A percentile compares a stretch with the other conserved stretches of the same genome.
These are phyloP conservation scores for Gymnorhina tibicen DNA, from an alignment of 2,113 vertebrate genomes.

Conservation along the genomic window DNA sequence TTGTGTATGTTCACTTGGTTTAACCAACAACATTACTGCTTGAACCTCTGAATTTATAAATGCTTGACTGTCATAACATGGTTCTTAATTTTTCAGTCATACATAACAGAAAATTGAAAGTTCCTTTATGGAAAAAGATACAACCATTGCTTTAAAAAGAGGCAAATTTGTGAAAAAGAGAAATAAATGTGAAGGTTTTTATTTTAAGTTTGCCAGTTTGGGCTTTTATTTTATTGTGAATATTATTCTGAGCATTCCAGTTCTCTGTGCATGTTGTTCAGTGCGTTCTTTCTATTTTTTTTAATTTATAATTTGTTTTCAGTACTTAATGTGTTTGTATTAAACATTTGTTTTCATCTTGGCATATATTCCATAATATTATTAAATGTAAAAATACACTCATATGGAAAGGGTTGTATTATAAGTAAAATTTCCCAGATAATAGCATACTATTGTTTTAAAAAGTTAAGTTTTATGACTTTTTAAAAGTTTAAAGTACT, in stretches of 20 bases:
- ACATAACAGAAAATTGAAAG: not conserved
- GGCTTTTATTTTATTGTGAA: not conserved
- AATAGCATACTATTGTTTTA: not conserved
- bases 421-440: slow-evolving; percentile 22
- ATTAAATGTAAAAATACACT: slow-evolving; percentile 28
- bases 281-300: not conserved
- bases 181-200: slow-evolving; percentile 27
- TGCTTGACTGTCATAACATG: not conserved
- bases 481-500: slow-evolving; percentile 63
- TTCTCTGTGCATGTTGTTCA: not conserved
- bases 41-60: not conserved
- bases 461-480: not conserved
- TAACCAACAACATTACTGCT: not conserved
- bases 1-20: not conserved
- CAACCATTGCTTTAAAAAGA: not conserved
- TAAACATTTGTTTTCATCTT: not conserved
- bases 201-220: slow-evolving; percentile 13
- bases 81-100: not conserved
- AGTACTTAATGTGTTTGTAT: not conserved
- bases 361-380: slow-evolving; percentile 18
- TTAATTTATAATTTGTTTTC: slow-evolving; percentile 45
- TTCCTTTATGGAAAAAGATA: not conserved
- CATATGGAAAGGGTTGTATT: slow-evolving; percentile 7
- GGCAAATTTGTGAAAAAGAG: slow-evolving; percentile 21
- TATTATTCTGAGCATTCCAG: not conserved